Base-by-base conservation (phyloP, 2,113 vertebrate genomes). In the Chascanopsetta lugubris region DNA sequence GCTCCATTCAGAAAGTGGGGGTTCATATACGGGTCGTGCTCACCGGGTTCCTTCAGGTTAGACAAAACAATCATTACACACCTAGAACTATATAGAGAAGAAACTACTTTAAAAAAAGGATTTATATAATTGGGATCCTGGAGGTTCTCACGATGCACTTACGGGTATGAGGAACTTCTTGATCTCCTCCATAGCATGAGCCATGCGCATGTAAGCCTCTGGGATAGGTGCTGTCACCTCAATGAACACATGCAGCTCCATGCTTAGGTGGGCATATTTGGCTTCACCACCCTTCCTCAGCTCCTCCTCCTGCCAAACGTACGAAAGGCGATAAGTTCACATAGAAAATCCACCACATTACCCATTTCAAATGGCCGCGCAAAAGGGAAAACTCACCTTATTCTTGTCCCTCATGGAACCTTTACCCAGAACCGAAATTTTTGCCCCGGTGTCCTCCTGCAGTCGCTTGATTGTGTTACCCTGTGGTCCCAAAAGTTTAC, bases 401-500 rank as follows among this genome's bases (percentile, higher is more conserved):
- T 91, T 93, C 84, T 98, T 99, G 53, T 99, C 97, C 77, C 96
- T 93, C 97, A 99, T 99, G 0, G 96, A 99, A 0, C 97, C 97
- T 72, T 97, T 98, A 0, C 97, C 97, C 67, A 98, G 89, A 13
- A 98, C 96, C 0, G 97, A 98, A 51, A 99, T 98, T 85, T 97
- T 99, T 10, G 97, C 97, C 11, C 97, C 96, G 0, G 97, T 98
- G 74, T 99, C 97, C 80, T 99, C 97, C 81, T 99, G 97, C 50
- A 99, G 93, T 49, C 97, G 93, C 78, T 98, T 99, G 78, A 99
- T 98, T 34, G 97, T 99, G 91, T 94, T 99, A n/a, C 97, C 97
- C 84, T 98, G 96, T 25, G 97, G 97, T 67, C 97, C 97, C 79
- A 99, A 88, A 80, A 99, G 96, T 85, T 99, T 99, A 8, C 97